Evolutionary conservation across 2,113 vertebrate genomes (phyloP).

Genomic region (Myrmophylax atrothorax): DNA sequence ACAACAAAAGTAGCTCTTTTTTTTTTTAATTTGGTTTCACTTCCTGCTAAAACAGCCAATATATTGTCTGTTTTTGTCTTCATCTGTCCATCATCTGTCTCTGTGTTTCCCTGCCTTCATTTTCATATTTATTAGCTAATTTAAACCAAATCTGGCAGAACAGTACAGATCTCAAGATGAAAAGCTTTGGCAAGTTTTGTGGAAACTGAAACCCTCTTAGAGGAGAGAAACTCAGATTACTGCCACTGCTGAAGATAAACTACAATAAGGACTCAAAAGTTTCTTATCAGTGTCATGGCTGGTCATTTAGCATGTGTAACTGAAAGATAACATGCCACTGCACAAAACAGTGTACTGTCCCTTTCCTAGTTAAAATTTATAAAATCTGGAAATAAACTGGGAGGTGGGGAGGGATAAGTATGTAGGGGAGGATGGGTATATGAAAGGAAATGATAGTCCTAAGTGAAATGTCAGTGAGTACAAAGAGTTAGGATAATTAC

Average conservation of each 20-base stretch:
- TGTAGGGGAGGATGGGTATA: background rate
- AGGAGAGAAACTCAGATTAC: background rate
- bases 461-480: background rate
- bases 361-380: background rate
- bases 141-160: background rate
- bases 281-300: background rate
- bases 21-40: background rate
- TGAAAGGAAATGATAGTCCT: background rate
- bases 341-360: background rate
- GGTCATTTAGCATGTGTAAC: background rate
- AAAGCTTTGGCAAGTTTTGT: background rate
- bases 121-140: background rate
- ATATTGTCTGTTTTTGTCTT: background rate
- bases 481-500: background rate
- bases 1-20: background rate
- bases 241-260: background rate
- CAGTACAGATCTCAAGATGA: background rate
- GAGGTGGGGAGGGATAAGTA: background rate
- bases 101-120: background rate
- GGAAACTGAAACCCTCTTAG: background rate
- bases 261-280: background rate
- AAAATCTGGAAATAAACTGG: background rate
- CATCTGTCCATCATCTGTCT: background rate
- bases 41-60: background rate
- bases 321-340: background rate